Evolutionary conservation across 2,113 vertebrate genomes (phyloP).

Genomic region (Eublepharis macularius): DNA sequence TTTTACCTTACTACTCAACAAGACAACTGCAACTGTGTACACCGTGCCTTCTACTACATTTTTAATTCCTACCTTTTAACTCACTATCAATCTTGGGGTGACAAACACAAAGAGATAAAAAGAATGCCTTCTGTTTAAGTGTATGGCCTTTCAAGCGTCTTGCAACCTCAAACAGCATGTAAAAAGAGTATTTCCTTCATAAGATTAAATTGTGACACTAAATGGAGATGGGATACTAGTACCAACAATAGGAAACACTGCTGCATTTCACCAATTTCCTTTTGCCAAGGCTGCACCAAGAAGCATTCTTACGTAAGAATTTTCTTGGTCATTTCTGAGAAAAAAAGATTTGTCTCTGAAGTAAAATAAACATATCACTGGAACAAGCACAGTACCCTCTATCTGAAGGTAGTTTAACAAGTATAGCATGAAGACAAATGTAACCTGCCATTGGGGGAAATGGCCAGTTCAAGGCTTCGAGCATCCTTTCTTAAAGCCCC

Average conservation of each 20-base stretch:
- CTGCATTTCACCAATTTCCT: conserved; percentile 21
- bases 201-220: conserved; percentile 36
- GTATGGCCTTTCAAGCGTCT: conserved; percentile 3
- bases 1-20: conserved; percentile 36
- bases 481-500: too few species aligned
- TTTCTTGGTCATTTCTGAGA: conserved; percentile 25
- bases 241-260: conserved; percentile 42
- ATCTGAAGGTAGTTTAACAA: background rate
- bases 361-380: background rate
- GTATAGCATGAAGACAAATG: background rate
- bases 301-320: conserved; percentile 18
- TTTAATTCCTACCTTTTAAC: conserved; percentile 31
- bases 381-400: background rate
- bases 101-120: conserved; percentile 46
- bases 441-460: too few species aligned
- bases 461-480: too few species aligned
- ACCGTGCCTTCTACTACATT: conserved; percentile 19
- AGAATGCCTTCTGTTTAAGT: conserved; percentile 50
- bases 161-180: conserved; percentile 7
- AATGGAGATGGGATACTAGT: conserved; percentile 11
- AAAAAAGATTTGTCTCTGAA: conserved; percentile 8
- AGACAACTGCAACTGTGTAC: conserved; percentile 22
- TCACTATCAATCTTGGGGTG: conserved; percentile 47
- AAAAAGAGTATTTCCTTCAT: conserved; percentile 28
- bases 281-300: background rate